A percentile compares a stretch with the other conserved stretches of the same genome.
Conservation (phyloP, 2,113 vertebrate genomes). For the Strix uralensis region DNA sequence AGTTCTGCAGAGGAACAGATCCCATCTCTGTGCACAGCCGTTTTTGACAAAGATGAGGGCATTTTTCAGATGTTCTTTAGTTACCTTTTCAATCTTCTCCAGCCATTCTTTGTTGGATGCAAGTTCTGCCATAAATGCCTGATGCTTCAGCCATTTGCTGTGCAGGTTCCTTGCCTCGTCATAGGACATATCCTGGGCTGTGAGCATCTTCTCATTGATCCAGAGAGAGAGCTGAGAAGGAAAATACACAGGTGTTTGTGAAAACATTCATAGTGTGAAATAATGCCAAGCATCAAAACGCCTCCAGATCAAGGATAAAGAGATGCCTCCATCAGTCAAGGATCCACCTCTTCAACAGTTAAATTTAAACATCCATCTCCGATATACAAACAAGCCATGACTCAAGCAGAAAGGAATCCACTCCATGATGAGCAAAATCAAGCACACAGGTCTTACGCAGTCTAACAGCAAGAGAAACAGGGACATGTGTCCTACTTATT, state of each 20-base stretch:
- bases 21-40: background rate
- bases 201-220: conserved; percentile 99
- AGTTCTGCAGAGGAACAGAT: background rate
- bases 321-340: background rate
- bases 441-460: background rate
- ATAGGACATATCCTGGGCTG: conserved; percentile 97
- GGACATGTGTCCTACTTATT: background rate
- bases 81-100: conserved; percentile 95
- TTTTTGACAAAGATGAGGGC: background rate
- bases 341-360: background rate
- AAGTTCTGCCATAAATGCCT: conserved; percentile 96
- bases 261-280: background rate
- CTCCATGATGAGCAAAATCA: background rate
- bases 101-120: conserved; percentile 99
- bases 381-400: background rate
- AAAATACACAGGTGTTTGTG: background rate
- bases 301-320: background rate
- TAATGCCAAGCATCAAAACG: background rate
- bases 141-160: conserved; percentile 96
- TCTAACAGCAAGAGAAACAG: background rate
- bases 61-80: background rate
- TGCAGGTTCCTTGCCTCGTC: conserved; percentile 98
- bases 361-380: background rate
- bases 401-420: background rate
- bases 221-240: conserved; percentile 88